Evolutionary conservation across 2,797 vertebrate genomes (phyloP).

Genomic region (Aldrovandia affinis): DNA sequence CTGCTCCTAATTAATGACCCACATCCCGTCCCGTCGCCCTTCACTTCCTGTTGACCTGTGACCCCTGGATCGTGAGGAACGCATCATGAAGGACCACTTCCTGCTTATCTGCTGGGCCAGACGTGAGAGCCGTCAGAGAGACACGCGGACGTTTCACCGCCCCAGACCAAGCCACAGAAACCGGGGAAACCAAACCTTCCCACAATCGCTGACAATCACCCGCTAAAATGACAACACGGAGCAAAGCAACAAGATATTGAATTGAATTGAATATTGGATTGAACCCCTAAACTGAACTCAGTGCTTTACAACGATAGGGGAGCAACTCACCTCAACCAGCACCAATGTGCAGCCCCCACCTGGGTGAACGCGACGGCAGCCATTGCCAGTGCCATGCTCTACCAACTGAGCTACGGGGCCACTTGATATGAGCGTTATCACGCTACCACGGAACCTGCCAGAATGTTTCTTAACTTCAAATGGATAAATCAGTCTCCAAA

Average conservation of each 20-base stretch:
- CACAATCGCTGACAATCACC: background rate
- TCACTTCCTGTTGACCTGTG: conserved; percentile 7
- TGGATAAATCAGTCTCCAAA: background rate
- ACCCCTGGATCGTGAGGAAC: background rate
- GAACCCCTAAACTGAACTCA: too few species aligned
- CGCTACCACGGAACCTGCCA: too few species aligned
- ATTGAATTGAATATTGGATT: too few species aligned
- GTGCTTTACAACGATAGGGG: too few species aligned
- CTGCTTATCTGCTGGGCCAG: background rate
- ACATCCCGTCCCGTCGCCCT: background rate
- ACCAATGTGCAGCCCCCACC: too few species aligned
- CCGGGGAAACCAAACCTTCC: background rate
- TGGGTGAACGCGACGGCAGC: too few species aligned
- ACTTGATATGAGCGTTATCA: background rate
- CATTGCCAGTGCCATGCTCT: too few species aligned
- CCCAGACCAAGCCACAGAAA: background rate
- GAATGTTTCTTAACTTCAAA: too few species aligned
- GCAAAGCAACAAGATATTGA: too few species aligned
- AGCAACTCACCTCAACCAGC: too few species aligned
- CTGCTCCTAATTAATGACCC: background rate
- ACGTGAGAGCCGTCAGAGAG: background rate
- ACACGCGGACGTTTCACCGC: background rate
- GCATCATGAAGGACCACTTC: background rate
- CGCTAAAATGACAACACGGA: too few species aligned
- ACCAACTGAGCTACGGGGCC: too few species aligned